These are phyloP conservation scores for Neolamprologus longior DNA, from an alignment of 2,113 vertebrate genomes.

Conservation along the genomic window DNA sequence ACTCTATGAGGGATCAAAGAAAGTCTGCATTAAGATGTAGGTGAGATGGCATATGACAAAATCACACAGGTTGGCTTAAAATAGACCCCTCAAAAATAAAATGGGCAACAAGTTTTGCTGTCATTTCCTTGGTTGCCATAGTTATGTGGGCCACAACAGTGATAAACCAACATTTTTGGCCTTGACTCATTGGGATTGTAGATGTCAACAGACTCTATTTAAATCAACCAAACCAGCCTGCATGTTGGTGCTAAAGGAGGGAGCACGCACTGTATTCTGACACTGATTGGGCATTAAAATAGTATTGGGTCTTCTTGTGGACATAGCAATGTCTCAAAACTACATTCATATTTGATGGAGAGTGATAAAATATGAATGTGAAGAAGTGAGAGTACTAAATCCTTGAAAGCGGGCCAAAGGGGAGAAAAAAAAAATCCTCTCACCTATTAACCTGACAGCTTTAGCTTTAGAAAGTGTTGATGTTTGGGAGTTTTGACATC, in stretches of 20 bases:
- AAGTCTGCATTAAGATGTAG: background rate
- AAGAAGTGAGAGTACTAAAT: conserved; percentile 12
- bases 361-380: conserved; percentile 42
- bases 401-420: background rate
- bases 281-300: conserved; percentile 5
- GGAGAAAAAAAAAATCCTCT: background rate
- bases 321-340: background rate
- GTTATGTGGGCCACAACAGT: background rate
- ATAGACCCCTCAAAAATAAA: background rate
- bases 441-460: conserved; percentile 14
- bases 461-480: background rate
- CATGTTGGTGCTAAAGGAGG: background rate
- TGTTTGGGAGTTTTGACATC: conserved; percentile 1
- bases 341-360: conserved; percentile 33
- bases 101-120: background rate
- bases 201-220: background rate
- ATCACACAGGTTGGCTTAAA: background rate
- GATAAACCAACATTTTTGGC: background rate
- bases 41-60: background rate
- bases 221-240: background rate
- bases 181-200: background rate
- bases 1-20: background rate
- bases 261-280: background rate
- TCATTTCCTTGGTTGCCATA: background rate
- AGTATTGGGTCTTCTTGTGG: background rate